Evolutionary conservation across 1,140 invertebrate genomes (phyloP), one percentile per base, ranked within the genome.

Genomic region (Phymorhynchus buccinoides): DNA sequence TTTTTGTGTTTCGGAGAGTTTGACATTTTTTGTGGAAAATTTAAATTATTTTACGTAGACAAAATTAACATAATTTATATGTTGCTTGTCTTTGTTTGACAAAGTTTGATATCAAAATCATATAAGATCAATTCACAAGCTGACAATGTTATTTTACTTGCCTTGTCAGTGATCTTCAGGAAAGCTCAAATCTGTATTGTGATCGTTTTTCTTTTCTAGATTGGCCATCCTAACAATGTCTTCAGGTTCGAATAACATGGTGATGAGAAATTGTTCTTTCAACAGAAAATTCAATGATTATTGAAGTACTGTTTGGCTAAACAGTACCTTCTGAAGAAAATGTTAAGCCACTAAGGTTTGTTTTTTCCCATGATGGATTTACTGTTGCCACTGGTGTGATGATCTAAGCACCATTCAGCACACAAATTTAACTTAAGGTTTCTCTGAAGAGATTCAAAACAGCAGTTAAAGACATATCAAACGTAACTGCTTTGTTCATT

Each of bases 161-260:
- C 48, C 48, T 52, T 52, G 48, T 52, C 48, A 52, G 12, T 52
- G 48, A 52, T 52, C 48, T 18, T 52, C 0, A 52, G 48, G n/a
- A 52, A 9, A 52, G 0, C 22, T 52, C 48, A 52, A 52, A 52
- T 52, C 22, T 52, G 12, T 52, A 2, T 14, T 52, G 48, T 52
- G 48, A 52, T 18, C 22, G 18, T 6, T 71, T 32, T 71, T 32
- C 3, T 37, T 32, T 71, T 32, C 37, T 75, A 39, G 18, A 75
- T 7, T 75, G 73, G 32, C 37, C 73, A 75, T 75, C 35, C 37
- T 27, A 41, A 75, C 73, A 75, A 39, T 75, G 73, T 37, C 37
- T 75, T 75, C 73, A 75, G 73, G 73, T 75, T 75, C 18, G 42
- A 41, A 75, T 41, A 27, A 41, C 18, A 14, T 75, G 39, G 37